phyloP scores from a whole-genome alignment of 2,888 invertebrate genomes.

The Synergus laeviventris region DNA sequence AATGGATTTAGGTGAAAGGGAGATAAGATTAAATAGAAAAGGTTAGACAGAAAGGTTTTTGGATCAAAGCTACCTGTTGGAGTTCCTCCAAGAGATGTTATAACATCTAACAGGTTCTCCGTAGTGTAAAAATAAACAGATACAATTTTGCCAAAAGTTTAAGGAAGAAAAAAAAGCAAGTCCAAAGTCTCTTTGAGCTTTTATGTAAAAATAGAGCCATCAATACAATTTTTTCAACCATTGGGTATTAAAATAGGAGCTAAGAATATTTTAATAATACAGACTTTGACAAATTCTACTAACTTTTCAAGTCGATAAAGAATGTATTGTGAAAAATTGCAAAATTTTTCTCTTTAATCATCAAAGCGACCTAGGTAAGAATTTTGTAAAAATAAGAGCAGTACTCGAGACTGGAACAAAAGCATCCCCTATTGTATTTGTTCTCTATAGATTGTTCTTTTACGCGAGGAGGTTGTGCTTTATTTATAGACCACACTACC shows the following conservation, averaged over 20 bases:
- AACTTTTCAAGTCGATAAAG: no score
- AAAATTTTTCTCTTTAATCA: no score
- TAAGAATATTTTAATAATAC: neutral
- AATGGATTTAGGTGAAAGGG: neutral
- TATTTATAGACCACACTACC: slow-evolving; percentile 12
- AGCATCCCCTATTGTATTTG: slow-evolving; percentile 9
- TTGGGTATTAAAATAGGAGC: neutral
- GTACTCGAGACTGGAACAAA: neutral
- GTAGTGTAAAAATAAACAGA: slow-evolving; percentile 38
- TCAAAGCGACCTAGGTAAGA: neutral
- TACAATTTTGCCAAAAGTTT: slow-evolving; percentile 4
- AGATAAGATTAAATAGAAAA: neutral
- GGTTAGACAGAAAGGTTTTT: slow-evolving; percentile 20
- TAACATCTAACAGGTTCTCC: slow-evolving; percentile 31
- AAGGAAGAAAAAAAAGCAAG: neutral
- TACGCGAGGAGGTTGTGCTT: slow-evolving; percentile 2
- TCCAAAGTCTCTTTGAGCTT: slow-evolving; percentile 1
- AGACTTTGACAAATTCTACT: no score
- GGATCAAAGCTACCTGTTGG: slow-evolving; percentile 36
- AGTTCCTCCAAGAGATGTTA: slow-evolving; percentile 23
- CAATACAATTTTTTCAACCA: neutral
- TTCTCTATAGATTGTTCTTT: slow-evolving; percentile 5
- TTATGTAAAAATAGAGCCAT: neutral
- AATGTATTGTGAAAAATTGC: no score
- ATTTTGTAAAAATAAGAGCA: neutral